Percentiles rank a stretch among this genome's conserved stretches.
phyloP scores from a whole-genome alignment of 2,888 invertebrate species.

The Sarcophaga caerulescens region DNA sequence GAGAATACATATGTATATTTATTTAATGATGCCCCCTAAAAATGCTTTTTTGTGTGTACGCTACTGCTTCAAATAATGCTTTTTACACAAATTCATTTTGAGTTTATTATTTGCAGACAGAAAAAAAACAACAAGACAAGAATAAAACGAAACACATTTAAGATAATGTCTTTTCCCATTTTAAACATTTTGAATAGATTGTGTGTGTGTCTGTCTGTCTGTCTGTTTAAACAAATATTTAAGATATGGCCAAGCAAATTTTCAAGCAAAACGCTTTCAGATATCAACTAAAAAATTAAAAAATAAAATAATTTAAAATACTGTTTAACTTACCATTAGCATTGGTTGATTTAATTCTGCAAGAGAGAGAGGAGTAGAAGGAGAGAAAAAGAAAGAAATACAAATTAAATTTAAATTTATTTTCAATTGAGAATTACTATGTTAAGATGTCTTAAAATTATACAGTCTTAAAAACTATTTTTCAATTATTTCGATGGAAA shows the following conservation, averaged over 20 bases:
- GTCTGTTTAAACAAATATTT: conserved; percentile 54
- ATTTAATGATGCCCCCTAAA: background rate
- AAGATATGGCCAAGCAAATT: conserved; percentile 54
- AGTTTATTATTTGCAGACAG: conserved; percentile 9
- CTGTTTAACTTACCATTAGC: conserved; percentile 80
- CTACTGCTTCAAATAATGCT: background rate
- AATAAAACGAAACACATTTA: conserved; percentile 44
- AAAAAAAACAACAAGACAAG: background rate
- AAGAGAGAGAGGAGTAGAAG: conserved; percentile 74
- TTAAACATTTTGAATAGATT: conserved; percentile 51
- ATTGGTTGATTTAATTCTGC: conserved; percentile 81
- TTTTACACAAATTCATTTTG: conserved; percentile 30
- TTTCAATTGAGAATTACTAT: conserved; percentile 60
- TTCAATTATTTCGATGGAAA: conserved; percentile 2
- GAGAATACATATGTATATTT: too few species aligned
- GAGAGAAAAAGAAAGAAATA: conserved; percentile 58
- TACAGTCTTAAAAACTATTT: background rate
- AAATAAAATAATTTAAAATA: conserved; percentile 2
- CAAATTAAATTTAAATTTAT: conserved; percentile 67
- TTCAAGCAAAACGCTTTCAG: conserved; percentile 46
- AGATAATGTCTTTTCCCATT: conserved; percentile 60
- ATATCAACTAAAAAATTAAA: conserved; percentile 28
- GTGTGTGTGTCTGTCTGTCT: conserved; percentile 9
- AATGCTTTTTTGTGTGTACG: background rate
- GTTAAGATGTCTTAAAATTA: conserved; percentile 40